phyloP scores from a whole-genome alignment of 2,113 vertebrate species.

The Spea bombifrons region DNA sequence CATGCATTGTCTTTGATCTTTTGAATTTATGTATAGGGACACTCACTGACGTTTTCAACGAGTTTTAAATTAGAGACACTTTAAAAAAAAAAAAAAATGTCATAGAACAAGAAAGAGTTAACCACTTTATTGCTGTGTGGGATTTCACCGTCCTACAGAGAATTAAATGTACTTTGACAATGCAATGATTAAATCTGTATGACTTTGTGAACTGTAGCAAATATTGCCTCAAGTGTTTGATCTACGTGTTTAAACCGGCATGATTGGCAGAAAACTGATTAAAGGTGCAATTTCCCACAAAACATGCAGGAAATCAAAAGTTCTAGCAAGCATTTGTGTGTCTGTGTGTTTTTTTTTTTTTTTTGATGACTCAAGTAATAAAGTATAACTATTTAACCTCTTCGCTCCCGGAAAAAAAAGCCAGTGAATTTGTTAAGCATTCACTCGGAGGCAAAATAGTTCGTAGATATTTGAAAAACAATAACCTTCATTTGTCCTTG shows the following conservation, averaged over 20 bases:
- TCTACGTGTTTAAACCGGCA: slow-evolving; percentile 10
- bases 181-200: slow-evolving; percentile 11
- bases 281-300: slow-evolving; percentile 10
- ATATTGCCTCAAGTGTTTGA: slow-evolving; percentile 30
- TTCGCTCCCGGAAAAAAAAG: background rate
- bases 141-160: too few relatives aligned
- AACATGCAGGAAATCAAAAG: slow-evolving; percentile 26
- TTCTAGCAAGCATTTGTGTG: background rate
- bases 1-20: too few relatives aligned
- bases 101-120: too few relatives aligned
- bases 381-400: background rate
- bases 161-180: background rate
- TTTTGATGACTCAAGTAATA: slow-evolving; percentile 4
- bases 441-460: too few relatives aligned
- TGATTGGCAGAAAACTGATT: slow-evolving; percentile 22
- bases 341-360: background rate
- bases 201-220: slow-evolving; percentile 20
- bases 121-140: too few relatives aligned
- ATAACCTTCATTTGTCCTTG: too few relatives aligned
- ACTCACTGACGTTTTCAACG: too few relatives aligned
- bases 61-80: too few relatives aligned
- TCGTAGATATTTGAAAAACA: too few relatives aligned
- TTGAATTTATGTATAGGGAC: too few relatives aligned
- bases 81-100: too few relatives aligned
- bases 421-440: too few relatives aligned